Evolutionary conservation across 1,140 invertebrate genomes (phyloP).

Genomic region (Danaus plexippus): DNA sequence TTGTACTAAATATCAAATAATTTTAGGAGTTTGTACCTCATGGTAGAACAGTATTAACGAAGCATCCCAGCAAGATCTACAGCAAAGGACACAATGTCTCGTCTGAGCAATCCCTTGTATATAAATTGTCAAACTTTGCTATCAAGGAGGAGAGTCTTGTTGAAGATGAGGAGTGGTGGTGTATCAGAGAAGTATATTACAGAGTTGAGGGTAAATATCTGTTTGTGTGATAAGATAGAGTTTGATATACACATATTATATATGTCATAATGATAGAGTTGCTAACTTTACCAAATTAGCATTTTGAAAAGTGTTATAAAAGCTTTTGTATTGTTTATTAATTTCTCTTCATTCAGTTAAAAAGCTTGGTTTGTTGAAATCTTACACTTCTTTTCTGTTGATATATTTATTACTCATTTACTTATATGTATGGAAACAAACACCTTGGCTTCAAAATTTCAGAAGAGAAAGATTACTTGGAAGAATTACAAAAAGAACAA

Average conservation of each 20-base stretch:
- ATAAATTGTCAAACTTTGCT: conserved; percentile 81
- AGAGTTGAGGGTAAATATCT: conserved; percentile 38
- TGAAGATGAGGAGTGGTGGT: conserved; percentile 79
- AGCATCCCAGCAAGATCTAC: conserved; percentile 80
- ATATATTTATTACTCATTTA: no score
- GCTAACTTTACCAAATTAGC: no score
- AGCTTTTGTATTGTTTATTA: no score
- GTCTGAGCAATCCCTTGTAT: conserved; percentile 75
- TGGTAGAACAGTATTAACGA: conserved; percentile 84
- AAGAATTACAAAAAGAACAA: conserved; percentile 32
- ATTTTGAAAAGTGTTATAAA: no score
- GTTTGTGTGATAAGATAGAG: no score
- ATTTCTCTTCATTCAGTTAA: no score
- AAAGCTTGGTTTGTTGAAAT: no score
- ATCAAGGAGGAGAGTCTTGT: conserved; percentile 74
- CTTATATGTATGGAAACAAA: no score
- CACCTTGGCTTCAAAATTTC: conserved; percentile 16
- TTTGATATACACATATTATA: no score
- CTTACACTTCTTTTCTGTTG: no score
- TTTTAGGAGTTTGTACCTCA: conserved; percentile 90
- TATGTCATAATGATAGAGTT: no score
- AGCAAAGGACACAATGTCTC: conserved; percentile 51
- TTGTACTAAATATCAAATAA: neutral
- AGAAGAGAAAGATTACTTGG: conserved; percentile 40
- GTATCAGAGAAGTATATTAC: conserved; percentile 73